These are phyloP conservation scores for Zoroaster sp. DNA, from an alignment of 53 echinoderm and acorn worm genomes.

Conservation along the genomic window DNA sequence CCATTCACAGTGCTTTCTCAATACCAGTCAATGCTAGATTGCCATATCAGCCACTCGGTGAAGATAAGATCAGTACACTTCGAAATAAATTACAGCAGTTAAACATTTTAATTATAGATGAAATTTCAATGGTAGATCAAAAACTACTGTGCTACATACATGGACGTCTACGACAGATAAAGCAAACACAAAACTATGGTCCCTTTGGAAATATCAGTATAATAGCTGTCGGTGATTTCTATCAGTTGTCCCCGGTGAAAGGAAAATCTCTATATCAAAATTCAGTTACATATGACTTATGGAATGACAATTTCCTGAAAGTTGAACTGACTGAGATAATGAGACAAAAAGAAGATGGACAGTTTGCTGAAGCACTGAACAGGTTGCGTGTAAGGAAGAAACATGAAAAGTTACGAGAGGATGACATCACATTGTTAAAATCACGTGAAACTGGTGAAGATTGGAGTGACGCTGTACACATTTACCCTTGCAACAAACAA, in stretches of 20 bases:
- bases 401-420: constrained; percentile 15
- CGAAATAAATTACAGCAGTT: constrained; percentile 41
- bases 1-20: constrained; percentile 51
- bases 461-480: constrained; percentile 52
- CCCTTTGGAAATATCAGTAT: constrained; percentile 67
- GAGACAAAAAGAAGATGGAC: constrained; percentile 75
- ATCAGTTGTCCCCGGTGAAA: constrained; percentile 58
- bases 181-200: constrained; percentile 29
- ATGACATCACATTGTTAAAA: constrained; percentile 34
- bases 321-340: constrained; percentile 65
- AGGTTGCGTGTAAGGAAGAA: constrained; percentile 36
- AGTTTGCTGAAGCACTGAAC: constrained; percentile 57
- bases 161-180: constrained; percentile 64
- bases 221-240: constrained; percentile 77
- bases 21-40: not conserved
- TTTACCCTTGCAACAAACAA: constrained; percentile 50
- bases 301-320: constrained; percentile 58
- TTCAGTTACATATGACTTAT: constrained; percentile 12
- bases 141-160: constrained; percentile 66
- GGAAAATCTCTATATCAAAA: constrained; percentile 45
- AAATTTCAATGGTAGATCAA: constrained; percentile 75
- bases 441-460: constrained; percentile 31
- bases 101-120: constrained; percentile 79
- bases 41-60: constrained; percentile 56
- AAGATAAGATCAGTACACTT: constrained; percentile 67